phyloP scores from a whole-genome alignment of 2,888 invertebrate species.

The Cheilosia scutellata region DNA sequence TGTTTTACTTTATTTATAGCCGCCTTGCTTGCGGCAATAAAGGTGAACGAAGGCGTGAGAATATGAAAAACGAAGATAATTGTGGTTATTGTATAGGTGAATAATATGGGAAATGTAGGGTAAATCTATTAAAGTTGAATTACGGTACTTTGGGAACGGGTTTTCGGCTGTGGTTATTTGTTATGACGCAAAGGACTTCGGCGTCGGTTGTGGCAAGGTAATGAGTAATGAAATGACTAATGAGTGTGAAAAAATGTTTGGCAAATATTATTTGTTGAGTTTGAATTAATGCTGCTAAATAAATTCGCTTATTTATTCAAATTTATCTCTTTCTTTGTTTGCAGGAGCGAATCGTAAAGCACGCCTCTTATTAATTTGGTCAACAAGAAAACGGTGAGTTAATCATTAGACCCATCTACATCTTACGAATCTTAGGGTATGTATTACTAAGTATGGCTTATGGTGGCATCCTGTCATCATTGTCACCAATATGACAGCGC shows the following conservation, averaged over 20 bases:
- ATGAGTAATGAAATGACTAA: too few species aligned
- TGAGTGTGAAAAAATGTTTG: conserved; percentile 24
- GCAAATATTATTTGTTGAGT: background rate
- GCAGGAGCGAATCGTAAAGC: background rate
- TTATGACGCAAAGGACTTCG: conserved; percentile 13
- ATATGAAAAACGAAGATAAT: conserved; percentile 38
- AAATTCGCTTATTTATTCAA: background rate
- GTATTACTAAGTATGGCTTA: too few species aligned
- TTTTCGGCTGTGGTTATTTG: background rate
- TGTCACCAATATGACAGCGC: too few species aligned
- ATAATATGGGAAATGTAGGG: conserved; percentile 55
- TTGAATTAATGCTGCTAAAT: background rate
- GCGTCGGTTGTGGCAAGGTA: conserved; percentile 4
- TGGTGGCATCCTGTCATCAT: too few species aligned
- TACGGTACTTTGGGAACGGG: conserved; percentile 38
- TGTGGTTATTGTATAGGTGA: conserved; percentile 53
- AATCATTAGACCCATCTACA: background rate
- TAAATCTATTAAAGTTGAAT: conserved; percentile 63
- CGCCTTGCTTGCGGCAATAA: background rate
- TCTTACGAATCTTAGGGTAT: too few species aligned
- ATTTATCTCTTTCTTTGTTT: background rate
- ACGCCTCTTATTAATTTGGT: background rate
- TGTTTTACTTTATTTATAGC: background rate
- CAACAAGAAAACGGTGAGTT: conserved; percentile 15
- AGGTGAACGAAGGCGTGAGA: conserved; percentile 47